Conservation (phyloP, 2,113 vertebrate genomes). For the Catagonus wagneri region DNA sequence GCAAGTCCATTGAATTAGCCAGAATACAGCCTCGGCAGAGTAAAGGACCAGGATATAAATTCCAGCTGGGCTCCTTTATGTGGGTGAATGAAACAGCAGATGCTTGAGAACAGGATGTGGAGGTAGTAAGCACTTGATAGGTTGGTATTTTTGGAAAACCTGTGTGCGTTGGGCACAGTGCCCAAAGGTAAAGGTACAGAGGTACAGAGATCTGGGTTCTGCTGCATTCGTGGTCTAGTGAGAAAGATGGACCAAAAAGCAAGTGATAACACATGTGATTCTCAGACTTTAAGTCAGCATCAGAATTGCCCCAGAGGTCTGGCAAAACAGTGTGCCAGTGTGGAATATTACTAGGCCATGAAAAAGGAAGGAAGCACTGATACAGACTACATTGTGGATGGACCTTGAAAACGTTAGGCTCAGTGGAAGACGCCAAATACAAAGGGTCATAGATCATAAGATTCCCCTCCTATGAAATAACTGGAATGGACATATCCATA, state of each 20-base stretch:
- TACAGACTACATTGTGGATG: accelerated
- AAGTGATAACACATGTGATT: not conserved
- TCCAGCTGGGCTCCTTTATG: accelerated
- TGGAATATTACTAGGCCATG: accelerated
- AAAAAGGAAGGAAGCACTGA: not conserved
- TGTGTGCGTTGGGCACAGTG: not conserved
- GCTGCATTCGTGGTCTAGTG: accelerated
- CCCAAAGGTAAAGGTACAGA: not conserved
- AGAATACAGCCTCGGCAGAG: accelerated
- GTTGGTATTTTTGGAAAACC: accelerated
- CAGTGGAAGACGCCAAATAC: not conserved
- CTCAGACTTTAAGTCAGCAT: not conserved
- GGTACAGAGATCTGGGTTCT: accelerated
- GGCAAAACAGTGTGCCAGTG: not conserved
- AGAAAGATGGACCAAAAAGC: not conserved
- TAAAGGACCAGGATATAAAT: accelerated
- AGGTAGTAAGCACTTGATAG: not conserved
- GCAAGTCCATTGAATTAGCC: accelerated
- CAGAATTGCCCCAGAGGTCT: not conserved
- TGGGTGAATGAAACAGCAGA: not conserved
- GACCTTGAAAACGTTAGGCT: not conserved
- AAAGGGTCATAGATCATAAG: not conserved
- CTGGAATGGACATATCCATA: not conserved
- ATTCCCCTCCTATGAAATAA: not conserved
- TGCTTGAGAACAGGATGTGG: accelerated